phyloP scores from a whole-genome alignment of 2,113 vertebrate species.

The Melospiza melodia region DNA sequence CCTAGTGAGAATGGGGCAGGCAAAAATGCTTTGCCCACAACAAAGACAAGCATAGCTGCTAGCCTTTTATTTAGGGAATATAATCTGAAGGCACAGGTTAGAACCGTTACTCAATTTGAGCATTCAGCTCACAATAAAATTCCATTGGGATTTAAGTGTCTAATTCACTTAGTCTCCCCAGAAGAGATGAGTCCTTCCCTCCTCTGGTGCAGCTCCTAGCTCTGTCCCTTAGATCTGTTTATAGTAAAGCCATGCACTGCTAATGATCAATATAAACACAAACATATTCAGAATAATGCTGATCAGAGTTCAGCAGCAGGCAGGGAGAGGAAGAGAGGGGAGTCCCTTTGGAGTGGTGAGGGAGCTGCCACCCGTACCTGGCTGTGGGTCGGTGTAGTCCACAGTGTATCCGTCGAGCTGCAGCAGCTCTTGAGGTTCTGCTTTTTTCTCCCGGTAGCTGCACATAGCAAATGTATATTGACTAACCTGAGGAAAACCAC shows the following conservation, averaged over 20 bases:
- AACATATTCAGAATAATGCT: constrained; percentile 9
- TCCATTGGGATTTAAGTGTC: background rate
- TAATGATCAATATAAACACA: constrained; percentile 17
- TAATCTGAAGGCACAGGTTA: background rate
- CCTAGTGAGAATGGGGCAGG: background rate
- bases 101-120: background rate
- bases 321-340: background rate
- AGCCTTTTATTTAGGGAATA: background rate
- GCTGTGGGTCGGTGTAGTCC: constrained; percentile 98
- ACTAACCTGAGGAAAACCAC: constrained; percentile 86
- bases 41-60: background rate
- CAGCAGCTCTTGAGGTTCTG: constrained; percentile 95
- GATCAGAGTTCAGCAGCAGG: background rate
- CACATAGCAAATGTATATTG: constrained; percentile 99
- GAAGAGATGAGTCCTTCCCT: background rate
- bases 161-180: background rate
- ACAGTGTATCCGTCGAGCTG: constrained; percentile 98
- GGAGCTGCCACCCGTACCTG: constrained; percentile 74
- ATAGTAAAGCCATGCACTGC: constrained; percentile 19
- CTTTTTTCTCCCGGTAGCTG: constrained; percentile 99
- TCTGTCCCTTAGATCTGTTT: background rate
- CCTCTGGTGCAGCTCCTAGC: background rate
- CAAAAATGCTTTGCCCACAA: background rate
- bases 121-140: background rate
- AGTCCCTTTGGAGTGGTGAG: accelerated